Percentiles rank a stretch among this genome's conserved stretches.
Conservation (phyloP, 2,888 invertebrate species). For the Pharmacophagus antenor region DNA sequence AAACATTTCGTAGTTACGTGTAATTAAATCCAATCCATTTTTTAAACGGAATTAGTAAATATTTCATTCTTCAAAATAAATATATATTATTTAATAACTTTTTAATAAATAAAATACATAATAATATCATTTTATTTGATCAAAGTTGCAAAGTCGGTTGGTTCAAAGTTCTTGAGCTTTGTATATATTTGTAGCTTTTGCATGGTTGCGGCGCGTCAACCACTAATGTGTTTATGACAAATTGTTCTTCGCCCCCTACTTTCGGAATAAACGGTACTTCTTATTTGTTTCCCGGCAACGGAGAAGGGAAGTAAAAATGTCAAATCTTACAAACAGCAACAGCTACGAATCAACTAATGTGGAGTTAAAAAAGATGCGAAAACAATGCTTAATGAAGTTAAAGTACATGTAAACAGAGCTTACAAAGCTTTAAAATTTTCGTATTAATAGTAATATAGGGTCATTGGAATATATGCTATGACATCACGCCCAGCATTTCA, state of each 20-base stretch:
- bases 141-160: no score
- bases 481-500: no score
- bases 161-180: no score
- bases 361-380: no score
- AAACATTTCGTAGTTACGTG: neutral
- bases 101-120: neutral
- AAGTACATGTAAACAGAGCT: no score
- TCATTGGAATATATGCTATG: no score
- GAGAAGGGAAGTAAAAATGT: neutral
- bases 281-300: neutral
- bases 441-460: no score
- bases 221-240: neutral
- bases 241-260: neutral
- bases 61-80: neutral
- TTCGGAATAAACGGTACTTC: neutral
- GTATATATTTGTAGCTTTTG: no score
- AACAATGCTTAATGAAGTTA: neutral
- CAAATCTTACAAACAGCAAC: neutral
- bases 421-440: no score
- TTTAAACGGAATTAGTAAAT: no score
- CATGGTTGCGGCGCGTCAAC: neutral
- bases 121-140: no score
- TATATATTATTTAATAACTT: neutral
- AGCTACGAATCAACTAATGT: no score
- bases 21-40: neutral